Base-by-base conservation (phyloP, 2,888 invertebrate species). In the Polyommatus iphigenia region DNA sequence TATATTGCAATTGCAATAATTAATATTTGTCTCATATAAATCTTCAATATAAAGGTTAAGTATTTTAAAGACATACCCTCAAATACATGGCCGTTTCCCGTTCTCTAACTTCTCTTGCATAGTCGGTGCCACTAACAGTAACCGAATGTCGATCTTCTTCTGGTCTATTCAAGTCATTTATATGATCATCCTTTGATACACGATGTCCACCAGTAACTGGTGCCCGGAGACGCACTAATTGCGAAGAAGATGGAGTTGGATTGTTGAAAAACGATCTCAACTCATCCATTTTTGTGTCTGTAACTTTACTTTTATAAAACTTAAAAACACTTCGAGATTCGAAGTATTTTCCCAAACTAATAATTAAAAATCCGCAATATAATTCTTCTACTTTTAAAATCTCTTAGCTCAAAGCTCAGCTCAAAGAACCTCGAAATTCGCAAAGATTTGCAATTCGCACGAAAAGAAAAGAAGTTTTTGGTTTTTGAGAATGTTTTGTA, bases 141-240 rank as follows among this genome's bases (percentile, higher is more conserved):
- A 87, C 84, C 5, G 91, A 86, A 57, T 85, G 87, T 0, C 90
- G 89, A 81, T 93, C 92, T 78, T 90, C 90, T 79, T 88, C 88
- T 62, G 84, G 87, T 78, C 90, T 87, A 80, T 87, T 86, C 46
- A 90, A 80, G 29, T 87, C 85, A 76, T 87, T 83, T 50, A 85
- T 80, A 7, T 84, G 81, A 80, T 93, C 87, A 62, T 89, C 84
- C 83, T 88, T 88, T 3, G 90, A 87, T 72, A 94, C 83, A 46
- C 88, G 85, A 75, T 87, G 80, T 6, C 94, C 92, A 67, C 88
- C 89, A 20, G 93, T 94, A 76, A 90, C 78, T 54, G 91, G 89
- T 29, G 88, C 88, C 32, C 89, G 85, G 73, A 93, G 85, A 86
- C 86, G 90, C 7, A 80, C 84, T 76, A 86, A 83, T 85, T 90